phyloP scores from a whole-genome alignment of 2,888 invertebrate genomes.

The Pseudococcus jackbeardsleyi region DNA sequence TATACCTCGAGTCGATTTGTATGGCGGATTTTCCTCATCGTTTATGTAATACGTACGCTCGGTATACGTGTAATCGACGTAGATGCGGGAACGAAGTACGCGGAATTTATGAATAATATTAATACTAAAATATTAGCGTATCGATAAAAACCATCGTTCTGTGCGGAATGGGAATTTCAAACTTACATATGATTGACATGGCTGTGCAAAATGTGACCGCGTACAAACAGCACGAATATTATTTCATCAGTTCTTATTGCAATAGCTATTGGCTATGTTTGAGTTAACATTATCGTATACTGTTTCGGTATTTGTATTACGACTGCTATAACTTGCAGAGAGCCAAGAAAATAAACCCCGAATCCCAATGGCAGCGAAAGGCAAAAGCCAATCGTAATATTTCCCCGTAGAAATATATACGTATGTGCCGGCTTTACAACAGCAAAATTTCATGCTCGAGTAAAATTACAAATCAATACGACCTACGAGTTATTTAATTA shows the following conservation, averaged over 20 bases:
- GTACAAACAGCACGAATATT: slow-evolving; percentile 23
- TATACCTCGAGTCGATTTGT: background rate
- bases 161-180: background rate
- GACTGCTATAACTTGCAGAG: background rate
- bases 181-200: background rate
- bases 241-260: background rate
- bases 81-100: background rate
- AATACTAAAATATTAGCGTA: background rate
- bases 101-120: slow-evolving; percentile 20
- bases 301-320: background rate
- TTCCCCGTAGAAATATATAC: background rate
- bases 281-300: background rate
- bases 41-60: background rate
- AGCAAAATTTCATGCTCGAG: slow-evolving; percentile 1
- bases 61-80: background rate
- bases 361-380: background rate
- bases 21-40: background rate
- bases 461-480: slow-evolving; percentile 29
- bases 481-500: slow-evolving; percentile 6
- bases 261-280: background rate
- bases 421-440: background rate
- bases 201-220: slow-evolving; percentile 16
- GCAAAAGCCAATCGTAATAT: slow-evolving; percentile 25
- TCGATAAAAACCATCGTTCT: background rate
- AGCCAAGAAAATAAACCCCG: background rate